Conservation (phyloP, 2,888 invertebrate species). For the Tachina grossa region DNA sequence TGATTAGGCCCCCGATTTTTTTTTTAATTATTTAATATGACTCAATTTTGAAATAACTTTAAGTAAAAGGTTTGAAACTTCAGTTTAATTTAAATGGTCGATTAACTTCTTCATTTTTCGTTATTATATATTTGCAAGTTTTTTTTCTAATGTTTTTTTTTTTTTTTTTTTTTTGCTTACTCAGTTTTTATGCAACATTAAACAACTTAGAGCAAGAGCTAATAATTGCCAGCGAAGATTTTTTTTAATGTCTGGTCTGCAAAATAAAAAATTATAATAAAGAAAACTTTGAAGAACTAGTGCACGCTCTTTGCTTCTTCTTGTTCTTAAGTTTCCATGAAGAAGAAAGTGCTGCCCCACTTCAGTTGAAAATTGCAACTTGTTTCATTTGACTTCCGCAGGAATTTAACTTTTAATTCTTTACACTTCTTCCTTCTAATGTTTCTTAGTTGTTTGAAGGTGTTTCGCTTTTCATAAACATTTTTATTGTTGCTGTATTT, state of each 20-base stretch:
- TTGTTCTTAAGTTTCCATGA: constrained; percentile 17
- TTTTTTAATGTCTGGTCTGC: constrained; percentile 28
- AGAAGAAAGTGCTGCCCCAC: constrained; percentile 23
- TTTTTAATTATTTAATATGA: too few relatives aligned
- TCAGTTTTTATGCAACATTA: constrained; percentile 52
- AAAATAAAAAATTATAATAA: constrained; percentile 2
- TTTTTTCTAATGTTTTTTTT: constrained; percentile 1
- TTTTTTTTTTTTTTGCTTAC: constrained; percentile 2
- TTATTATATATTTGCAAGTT: constrained; percentile 6
- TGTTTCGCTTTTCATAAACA: not conserved
- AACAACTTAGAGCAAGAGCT: constrained; percentile 21
- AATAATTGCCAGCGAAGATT: constrained; percentile 52
- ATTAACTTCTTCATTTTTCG: constrained; percentile 18
- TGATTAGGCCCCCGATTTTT: too few relatives aligned
- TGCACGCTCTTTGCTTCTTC: not conserved
- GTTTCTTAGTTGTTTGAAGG: constrained; percentile 2
- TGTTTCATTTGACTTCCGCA: constrained; percentile 60
- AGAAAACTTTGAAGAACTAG: not conserved
- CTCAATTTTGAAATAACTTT: not conserved
- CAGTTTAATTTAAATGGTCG: constrained; percentile 2
- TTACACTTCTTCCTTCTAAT: not conserved
- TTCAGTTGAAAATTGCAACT: constrained; percentile 60
- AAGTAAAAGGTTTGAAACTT: not conserved
- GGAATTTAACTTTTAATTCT: constrained; percentile 48
- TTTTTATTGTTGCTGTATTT: constrained; percentile 6